Evolutionary conservation across 2,113 vertebrate species (phyloP).

Genomic region (Cavia aperea): DNA sequence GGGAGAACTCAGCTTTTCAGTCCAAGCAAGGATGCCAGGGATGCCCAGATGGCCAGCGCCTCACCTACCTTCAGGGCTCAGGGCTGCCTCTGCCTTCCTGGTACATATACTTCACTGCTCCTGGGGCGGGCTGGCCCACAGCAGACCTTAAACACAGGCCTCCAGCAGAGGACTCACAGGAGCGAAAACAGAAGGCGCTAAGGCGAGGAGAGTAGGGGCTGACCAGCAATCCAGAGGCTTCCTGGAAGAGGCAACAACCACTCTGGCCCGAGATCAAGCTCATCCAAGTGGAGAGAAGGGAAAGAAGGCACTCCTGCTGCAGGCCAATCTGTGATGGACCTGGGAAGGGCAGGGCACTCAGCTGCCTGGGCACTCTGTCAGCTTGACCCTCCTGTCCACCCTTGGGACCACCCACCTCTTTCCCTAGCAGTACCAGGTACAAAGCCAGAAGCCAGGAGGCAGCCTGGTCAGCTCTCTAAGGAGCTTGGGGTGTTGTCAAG

Average conservation of each 20-base stretch:
- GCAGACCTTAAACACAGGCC: background rate
- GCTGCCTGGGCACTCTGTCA: background rate
- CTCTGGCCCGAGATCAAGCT: background rate
- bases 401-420: background rate
- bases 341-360: background rate
- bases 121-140: background rate
- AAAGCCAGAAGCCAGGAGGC: background rate
- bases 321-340: accelerated
- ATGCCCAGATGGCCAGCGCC: background rate
- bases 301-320: background rate
- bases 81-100: background rate
- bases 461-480: background rate
- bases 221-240: background rate
- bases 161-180: background rate
- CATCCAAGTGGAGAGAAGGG: background rate
- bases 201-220: no score
- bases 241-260: background rate
- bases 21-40: background rate
- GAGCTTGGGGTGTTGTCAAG: no score
- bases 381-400: background rate
- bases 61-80: background rate
- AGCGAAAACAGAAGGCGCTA: background rate
- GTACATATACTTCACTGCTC: background rate
- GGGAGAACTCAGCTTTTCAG: background rate
- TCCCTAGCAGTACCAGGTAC: background rate